These are phyloP conservation scores for Bryconaethiops microstoma DNA, from an alignment of 2,797 vertebrate genomes.

Conservation along the genomic window DNA sequence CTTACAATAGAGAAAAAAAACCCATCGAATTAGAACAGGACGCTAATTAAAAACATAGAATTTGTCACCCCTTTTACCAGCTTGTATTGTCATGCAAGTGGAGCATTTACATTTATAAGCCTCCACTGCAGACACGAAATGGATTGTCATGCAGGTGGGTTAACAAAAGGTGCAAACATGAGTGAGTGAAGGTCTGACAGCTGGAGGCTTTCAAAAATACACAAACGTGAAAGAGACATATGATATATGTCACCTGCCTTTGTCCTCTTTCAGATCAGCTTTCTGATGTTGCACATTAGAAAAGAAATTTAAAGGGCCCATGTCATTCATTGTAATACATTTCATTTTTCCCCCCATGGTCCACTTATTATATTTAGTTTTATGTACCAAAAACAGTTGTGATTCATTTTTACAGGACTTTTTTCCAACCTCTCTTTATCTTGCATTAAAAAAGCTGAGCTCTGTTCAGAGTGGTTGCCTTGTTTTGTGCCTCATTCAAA, in stretches of 20 bases:
- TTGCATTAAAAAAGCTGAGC: too few relatives aligned
- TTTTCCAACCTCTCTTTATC: too few relatives aligned
- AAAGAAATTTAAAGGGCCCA: background rate
- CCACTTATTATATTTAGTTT: too few relatives aligned
- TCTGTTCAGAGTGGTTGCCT: too few relatives aligned
- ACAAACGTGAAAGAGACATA: constrained; percentile 1
- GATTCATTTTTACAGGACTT: too few relatives aligned
- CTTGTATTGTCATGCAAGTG: background rate
- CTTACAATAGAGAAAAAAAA: constrained; percentile 5
- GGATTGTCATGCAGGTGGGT: constrained; percentile 32
- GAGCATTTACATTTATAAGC: constrained; percentile 5
- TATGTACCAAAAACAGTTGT: too few relatives aligned
- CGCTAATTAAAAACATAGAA: constrained; percentile 18
- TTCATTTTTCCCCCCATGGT: too few relatives aligned
- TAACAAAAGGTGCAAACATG: constrained; percentile 33
- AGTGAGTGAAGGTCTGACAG: constrained; percentile 33
- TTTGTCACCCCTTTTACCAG: background rate
- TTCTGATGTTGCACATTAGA: constrained; percentile 15
- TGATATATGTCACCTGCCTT: background rate
- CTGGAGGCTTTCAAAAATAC: background rate
- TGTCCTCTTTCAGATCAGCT: background rate
- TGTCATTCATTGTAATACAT: too few relatives aligned
- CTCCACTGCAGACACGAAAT: background rate
- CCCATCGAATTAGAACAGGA: constrained; percentile 11
- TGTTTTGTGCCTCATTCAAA: too few relatives aligned